These are phyloP conservation scores for Galago senegalensis DNA, from an alignment of 2,797 vertebrate genomes.

Conservation along the genomic window DNA sequence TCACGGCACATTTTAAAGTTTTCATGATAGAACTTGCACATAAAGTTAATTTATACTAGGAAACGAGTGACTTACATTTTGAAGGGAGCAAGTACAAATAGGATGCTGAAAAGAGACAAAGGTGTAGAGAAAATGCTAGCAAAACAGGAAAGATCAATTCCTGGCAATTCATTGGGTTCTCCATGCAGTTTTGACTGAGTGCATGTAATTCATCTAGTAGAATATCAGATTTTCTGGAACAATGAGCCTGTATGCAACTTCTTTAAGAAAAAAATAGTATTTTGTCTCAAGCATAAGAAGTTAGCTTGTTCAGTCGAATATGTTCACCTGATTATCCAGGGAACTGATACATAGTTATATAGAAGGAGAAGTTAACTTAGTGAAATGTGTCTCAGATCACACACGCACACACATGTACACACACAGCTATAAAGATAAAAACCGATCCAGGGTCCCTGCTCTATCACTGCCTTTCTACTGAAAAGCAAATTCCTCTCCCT, in stretches of 20 bases:
- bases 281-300: slow-evolving; percentile 42
- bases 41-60: background rate
- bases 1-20: background rate
- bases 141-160: background rate
- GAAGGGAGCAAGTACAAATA: background rate
- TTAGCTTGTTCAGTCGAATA: background rate
- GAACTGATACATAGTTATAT: background rate
- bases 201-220: background rate
- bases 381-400: background rate
- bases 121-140: background rate
- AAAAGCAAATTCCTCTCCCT: slow-evolving; percentile 74
- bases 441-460: background rate
- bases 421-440: background rate
- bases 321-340: background rate
- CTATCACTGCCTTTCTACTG: slow-evolving; percentile 50
- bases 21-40: background rate
- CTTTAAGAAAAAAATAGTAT: slow-evolving; percentile 29
- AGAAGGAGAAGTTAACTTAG: slow-evolving; percentile 63
- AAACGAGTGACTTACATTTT: background rate
- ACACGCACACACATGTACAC: background rate
- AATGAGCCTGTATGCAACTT: background rate
- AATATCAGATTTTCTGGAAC: background rate
- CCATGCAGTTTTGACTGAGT: background rate
- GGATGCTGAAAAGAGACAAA: background rate
- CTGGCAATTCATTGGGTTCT: background rate